phyloP scores from a whole-genome alignment of 2,888 invertebrate genomes.

The Drosophila mimica region DNA sequence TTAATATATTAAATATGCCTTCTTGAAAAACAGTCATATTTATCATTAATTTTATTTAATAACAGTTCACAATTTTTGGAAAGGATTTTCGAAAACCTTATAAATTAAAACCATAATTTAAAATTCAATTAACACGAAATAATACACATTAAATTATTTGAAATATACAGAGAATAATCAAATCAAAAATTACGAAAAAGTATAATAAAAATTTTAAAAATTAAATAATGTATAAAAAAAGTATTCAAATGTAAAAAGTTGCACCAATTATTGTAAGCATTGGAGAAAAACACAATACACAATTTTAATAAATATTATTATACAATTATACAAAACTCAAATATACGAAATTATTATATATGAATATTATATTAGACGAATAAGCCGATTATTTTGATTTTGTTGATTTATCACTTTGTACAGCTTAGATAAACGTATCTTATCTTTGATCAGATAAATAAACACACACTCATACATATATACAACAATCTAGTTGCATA shows the following conservation, averaged over 20 bases:
- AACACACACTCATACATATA: background rate
- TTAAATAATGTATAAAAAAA: background rate
- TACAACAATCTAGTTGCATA: background rate
- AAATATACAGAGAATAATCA: background rate
- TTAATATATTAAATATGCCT: background rate
- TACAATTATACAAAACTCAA: background rate
- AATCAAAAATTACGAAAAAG: too few relatives aligned
- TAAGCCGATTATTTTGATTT: background rate
- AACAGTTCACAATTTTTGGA: background rate
- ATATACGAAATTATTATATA: background rate
- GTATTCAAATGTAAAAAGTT: background rate
- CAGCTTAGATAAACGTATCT: constrained; percentile 20
- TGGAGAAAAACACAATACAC: background rate
- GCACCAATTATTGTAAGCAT: background rate
- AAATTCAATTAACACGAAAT: background rate
- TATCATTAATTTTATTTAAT: background rate
- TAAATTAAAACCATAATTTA: background rate
- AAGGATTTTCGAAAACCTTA: background rate
- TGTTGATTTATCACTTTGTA: background rate
- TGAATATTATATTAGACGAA: background rate
- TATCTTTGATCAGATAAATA: constrained; percentile 20
- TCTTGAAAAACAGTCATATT: background rate
- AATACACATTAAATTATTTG: background rate
- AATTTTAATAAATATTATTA: too few relatives aligned
- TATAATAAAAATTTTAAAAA: background rate